Base-by-base conservation (phyloP, 2,888 invertebrate species). In the Homarus gammarus region DNA sequence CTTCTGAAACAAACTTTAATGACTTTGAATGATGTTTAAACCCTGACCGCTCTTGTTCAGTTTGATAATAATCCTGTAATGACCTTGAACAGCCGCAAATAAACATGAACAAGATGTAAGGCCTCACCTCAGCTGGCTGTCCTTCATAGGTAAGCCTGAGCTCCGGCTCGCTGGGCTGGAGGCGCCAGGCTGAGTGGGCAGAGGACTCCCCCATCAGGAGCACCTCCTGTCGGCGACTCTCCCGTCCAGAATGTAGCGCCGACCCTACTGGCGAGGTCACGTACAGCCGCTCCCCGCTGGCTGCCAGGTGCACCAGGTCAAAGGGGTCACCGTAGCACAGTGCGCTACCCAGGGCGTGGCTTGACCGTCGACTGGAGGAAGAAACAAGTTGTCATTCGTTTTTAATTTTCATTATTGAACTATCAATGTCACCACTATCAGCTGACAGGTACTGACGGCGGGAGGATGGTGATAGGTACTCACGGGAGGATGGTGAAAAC, bases 401-500 rank as follows among this genome's bases (percentile, higher is more conserved):
- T n/a, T n/a, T n/a, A n/a, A n/a, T n/a, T n/a, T n/a, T n/a, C n/a
- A n/a, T n/a, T 33, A 31, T 6, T 5, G 36, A 40, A 22, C 18
- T 40, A 73, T 27, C 12, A 22, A 44, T 75, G 2, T 12, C 15
- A 49, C 0, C 15, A 49, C n/a, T n/a, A n/a, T n/a, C 31, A 49
- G 1, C 51, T 15, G 31, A 8, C 77, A 36, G 31, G 8, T 12
- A 10, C 27, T 22, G 2, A 18, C 18, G 64, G 3, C 44, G 40
- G 31, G 27, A 27, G 8, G 2, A 1, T 15, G 6, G n/a, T 18
- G n/a, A 82, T 18, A 15, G 8, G n/a, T 5, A 91, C 91, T 87
- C 73, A 91, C 91, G 89, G 91, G n/a, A 77, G 36, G 36, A 91
- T 83, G 27, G 86, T 89, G 56, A 91, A 91, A 15, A 89, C 86